These are phyloP conservation scores for Campylomormyrus numenius DNA, from an alignment of 2,113 vertebrate species.

Conservation along the genomic window DNA sequence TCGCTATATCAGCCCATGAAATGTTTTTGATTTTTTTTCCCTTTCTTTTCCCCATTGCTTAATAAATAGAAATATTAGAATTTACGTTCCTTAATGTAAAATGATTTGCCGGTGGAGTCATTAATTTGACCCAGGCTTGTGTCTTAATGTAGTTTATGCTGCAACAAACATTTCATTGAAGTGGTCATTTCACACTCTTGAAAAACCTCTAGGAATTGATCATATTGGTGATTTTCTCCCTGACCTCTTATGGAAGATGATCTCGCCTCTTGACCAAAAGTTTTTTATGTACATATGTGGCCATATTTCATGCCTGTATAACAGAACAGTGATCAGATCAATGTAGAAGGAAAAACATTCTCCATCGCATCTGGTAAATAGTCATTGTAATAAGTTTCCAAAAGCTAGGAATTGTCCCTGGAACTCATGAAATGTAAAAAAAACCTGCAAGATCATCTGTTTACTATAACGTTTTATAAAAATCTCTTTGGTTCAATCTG, in stretches of 20 bases:
- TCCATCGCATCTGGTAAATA: not conserved
- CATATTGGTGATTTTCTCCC: not conserved
- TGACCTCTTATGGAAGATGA: not conserved
- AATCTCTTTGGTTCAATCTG: not conserved
- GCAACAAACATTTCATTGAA: not conserved
- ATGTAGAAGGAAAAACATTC: not conserved
- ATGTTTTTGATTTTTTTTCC: constrained; percentile 17
- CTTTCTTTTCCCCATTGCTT: not conserved
- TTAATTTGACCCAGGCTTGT: not conserved
- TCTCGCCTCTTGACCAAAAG: not conserved
- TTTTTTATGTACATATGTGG: not conserved
- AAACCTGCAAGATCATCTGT: not conserved
- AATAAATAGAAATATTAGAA: not conserved
- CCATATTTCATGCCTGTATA: not conserved
- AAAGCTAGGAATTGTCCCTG: not conserved
- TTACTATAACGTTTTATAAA: not conserved
- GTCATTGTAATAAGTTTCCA: not conserved
- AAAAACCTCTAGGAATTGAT: not conserved
- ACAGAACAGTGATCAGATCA: not conserved
- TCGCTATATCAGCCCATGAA: constrained; percentile 3
- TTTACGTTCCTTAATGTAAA: not conserved
- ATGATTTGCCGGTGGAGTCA: not conserved
- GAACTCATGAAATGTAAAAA: not conserved
- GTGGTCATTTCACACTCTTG: not conserved
- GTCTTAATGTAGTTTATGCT: not conserved